Evolutionary conservation across 2,888 invertebrate species (phyloP), one percentile per base, ranked within the genome.

Genomic region (Temnothorax rugatulus): DNA sequence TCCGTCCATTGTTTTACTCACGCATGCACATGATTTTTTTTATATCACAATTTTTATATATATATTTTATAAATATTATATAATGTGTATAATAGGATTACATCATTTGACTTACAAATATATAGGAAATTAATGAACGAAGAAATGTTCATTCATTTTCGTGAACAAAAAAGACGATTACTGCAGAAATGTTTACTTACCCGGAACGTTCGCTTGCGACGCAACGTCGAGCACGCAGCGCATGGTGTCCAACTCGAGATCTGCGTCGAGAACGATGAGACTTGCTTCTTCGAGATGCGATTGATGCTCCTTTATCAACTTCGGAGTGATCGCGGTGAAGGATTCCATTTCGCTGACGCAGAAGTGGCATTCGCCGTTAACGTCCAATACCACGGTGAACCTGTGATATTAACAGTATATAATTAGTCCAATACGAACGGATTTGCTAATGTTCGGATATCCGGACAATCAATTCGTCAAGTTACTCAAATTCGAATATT

Each of bases 341-440:
- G 98, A 96, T 63, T 96, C 96, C 98, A 98, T 98, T 93, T 99
- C 98, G 0, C 98, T 98, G 75, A 99, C 95, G 0, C 98, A 97
- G 75, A 98, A 96, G 76, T 96, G 95, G 91, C 98, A 98, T 90
- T 98, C 98, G 0, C 99, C 99, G 8, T 93, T 93, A 0, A 95
- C 94, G 93, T 98, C 97, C 84, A 99, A 95, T 11, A 99, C 95
- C 9, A 97, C 97, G 0, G 97, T 97, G 93, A 98, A 98, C 41
- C 97, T 97, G 5, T 52, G 85, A 82, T 4, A 54, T n/a, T 61
- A 82, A 57, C 8, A 7, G 7, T 25, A 7, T 38, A 38, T 15
- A 66, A 66, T 44, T 44, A 25, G 2, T 18, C 4, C 25, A 44
- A 25, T 44, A 25, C 1, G 15, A 44, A 41, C 13, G 21, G 7